Evolutionary conservation across 2,888 invertebrate species (phyloP), one percentile per base, ranked within the genome.

Genomic region (Phortica magna): DNA sequence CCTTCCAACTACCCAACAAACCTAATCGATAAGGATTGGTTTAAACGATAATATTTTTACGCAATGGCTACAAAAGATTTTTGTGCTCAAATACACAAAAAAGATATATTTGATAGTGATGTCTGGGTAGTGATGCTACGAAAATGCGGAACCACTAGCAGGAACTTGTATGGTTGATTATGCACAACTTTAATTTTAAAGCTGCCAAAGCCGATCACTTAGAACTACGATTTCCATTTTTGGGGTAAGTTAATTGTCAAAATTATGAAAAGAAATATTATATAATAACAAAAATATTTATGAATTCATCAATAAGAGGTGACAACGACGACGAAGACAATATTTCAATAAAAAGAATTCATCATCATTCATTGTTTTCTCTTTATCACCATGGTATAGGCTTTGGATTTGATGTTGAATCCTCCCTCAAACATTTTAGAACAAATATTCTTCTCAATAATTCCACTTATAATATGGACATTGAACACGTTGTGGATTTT

Each of bases 291-390:
- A n/a, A n/a, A n/a, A n/a, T n/a, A n/a, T n/a, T n/a, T n/a, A n/a
- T n/a, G n/a, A n/a, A n/a, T n/a, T n/a, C n/a, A n/a, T n/a, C n/a
- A n/a, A n/a, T n/a, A n/a, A n/a, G n/a, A n/a, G n/a, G n/a, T n/a
- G n/a, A n/a, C n/a, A n/a, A n/a, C n/a, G 77, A 81, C 17, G 14
- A 22, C 0, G 80, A 85, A 42, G 22, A 77, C n/a, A 76, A 78
- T 5, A 70, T n/a, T 0, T 82, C 80, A 0, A 73, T 86, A 0
- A 71, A 73, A 3, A 75, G 70, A 0, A 43, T 95, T 0, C 93
- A 97, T 76, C 96, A 97, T 91, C 96, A 97, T 89, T 95, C 96
- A 0, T 94, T 94, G 0, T 95, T 97, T 0, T 97, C 97, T 0
- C 95, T 93, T 86, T 97, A 95, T 87, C 95, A 96, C 90, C 94